These are phyloP conservation scores for Temnothorax nylanderi DNA, from an alignment of 1,140 invertebrate species.

Conservation along the genomic window DNA sequence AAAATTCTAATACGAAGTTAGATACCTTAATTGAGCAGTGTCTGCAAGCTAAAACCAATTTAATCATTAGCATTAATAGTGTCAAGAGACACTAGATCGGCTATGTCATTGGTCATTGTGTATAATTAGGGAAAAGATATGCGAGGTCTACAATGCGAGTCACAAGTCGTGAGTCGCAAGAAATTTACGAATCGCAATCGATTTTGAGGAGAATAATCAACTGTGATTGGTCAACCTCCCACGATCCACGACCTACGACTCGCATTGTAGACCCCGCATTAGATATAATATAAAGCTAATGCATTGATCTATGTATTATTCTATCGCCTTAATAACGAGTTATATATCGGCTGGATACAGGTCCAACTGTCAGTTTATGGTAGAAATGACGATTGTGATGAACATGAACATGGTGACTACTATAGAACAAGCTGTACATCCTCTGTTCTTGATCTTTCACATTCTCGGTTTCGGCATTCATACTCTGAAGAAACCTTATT, in stretches of 20 bases:
- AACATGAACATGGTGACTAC: not conserved
- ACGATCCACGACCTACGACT: no score
- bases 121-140: not conserved
- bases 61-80: not conserved
- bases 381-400: not conserved
- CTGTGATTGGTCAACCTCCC: no score
- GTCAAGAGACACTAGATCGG: not conserved
- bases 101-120: not conserved
- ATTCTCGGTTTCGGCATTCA: not conserved
- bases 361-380: not conserved
- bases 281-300: not conserved
- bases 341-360: not conserved
- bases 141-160: no score
- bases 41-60: not conserved
- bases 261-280: no score
- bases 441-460: not conserved
- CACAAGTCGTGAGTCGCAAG: no score
- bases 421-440: not conserved
- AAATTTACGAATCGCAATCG: no score
- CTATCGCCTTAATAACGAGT: not conserved
- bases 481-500: not conserved
- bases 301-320: not conserved
- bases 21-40: not conserved
- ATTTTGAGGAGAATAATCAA: no score
- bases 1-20: not conserved